These are phyloP conservation scores for Zhengitettix transpicula DNA, from an alignment of 2,888 invertebrate genomes.

Conservation along the genomic window DNA sequence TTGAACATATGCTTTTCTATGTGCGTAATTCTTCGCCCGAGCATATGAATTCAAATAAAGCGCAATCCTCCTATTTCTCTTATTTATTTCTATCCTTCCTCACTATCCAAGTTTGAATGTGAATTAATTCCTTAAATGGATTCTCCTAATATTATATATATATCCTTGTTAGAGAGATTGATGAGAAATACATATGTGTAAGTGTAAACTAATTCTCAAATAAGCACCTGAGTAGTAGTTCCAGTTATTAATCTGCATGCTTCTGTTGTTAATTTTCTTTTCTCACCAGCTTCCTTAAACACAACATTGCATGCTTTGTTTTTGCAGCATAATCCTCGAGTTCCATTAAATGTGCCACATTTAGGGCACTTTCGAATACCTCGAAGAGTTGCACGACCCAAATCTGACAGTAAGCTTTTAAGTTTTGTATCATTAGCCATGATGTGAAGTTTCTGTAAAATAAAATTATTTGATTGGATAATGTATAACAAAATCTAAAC, in stretches of 20 bases:
- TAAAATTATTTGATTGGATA: too few species aligned
- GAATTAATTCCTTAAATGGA: too few species aligned
- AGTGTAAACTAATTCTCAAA: not conserved
- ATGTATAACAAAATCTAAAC: too few species aligned
- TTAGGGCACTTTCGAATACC: slow-evolving; percentile 58
- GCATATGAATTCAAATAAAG: too few species aligned
- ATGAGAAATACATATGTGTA: not conserved
- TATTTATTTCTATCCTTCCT: too few species aligned
- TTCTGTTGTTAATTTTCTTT: slow-evolving; percentile 39
- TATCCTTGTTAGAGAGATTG: not conserved
- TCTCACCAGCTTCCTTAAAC: slow-evolving; percentile 41
- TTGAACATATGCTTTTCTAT: too few species aligned
- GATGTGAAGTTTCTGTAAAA: not conserved
- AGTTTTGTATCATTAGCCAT: slow-evolving; percentile 26
- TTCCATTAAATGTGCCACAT: slow-evolving; percentile 61
- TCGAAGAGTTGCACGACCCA: slow-evolving; percentile 46
- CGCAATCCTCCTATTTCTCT: too few species aligned
- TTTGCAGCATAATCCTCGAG: slow-evolving; percentile 53
- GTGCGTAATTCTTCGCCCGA: too few species aligned
- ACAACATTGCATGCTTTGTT: slow-evolving; percentile 50
- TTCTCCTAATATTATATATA: not conserved
- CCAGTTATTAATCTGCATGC: slow-evolving; percentile 47
- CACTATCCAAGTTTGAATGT: too few species aligned
- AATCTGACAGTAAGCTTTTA: slow-evolving; percentile 31
- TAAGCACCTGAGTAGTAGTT: slow-evolving; percentile 33